Evolutionary conservation across 1,140 invertebrate genomes (phyloP).

Genomic region (Brachystomella parvula): DNA sequence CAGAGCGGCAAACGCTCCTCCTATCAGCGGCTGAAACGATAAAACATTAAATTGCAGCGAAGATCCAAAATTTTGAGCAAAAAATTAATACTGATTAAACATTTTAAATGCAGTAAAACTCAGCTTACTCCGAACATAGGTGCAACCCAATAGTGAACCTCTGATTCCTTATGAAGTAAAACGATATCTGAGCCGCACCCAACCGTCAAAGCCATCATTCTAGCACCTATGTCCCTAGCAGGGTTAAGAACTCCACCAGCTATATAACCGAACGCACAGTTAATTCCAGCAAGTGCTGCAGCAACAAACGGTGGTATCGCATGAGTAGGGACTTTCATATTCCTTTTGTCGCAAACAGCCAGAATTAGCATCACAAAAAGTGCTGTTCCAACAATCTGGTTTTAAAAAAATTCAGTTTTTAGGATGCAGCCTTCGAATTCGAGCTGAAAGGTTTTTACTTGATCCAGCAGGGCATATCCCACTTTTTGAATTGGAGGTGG

Average conservation of each 20-base stretch:
- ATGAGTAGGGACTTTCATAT: constrained; percentile 14
- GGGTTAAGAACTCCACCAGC: constrained; percentile 20
- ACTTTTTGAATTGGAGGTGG: neutral
- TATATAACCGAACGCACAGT: constrained; percentile 1
- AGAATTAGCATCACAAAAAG: constrained; percentile 7
- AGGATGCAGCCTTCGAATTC: neutral
- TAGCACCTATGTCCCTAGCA: constrained; percentile 18
- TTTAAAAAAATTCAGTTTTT: neutral
- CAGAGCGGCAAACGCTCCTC: constrained; percentile 16
- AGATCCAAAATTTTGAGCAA: too few species aligned
- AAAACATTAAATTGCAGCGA: too few species aligned
- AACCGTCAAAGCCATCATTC: constrained; percentile 16
- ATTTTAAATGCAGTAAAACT: too few species aligned
- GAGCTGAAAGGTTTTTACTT: neutral
- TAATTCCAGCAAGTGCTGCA: neutral
- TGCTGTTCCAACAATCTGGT: constrained; percentile 2
- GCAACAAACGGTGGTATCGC: neutral
- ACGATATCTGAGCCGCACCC: neutral
- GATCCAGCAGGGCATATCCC: constrained; percentile 6
- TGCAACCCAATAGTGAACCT: constrained; percentile 22
- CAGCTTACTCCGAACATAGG: constrained; percentile 24
- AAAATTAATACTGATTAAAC: too few species aligned
- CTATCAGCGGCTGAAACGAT: constrained; percentile 17
- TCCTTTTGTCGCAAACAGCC: neutral
- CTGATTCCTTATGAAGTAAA: neutral